Evolutionary conservation across 2,888 invertebrate species (phyloP).

Genomic region (Meiosimyza decipiens): DNA sequence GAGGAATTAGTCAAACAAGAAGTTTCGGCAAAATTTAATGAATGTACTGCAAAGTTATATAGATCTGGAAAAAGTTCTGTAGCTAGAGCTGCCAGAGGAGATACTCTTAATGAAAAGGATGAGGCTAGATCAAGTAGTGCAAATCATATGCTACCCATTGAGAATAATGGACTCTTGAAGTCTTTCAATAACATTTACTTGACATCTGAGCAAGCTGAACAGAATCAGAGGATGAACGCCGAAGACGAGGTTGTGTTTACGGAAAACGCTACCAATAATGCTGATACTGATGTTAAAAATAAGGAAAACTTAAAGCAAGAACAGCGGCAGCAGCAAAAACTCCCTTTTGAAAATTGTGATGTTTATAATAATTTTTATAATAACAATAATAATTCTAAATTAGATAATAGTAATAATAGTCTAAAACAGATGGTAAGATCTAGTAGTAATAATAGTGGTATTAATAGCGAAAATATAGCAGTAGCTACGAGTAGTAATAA

Average conservation of each 20-base stretch:
- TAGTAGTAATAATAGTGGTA: conserved; percentile 37
- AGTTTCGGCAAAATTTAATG: no score
- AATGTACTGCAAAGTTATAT: no score
- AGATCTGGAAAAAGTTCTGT: no score
- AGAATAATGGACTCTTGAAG: conserved; percentile 57
- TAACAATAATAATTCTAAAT: conserved; percentile 49
- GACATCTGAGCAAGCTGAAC: conserved; percentile 42
- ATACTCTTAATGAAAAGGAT: neutral
- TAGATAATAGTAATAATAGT: conserved; percentile 42
- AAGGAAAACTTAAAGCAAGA: conserved; percentile 28
- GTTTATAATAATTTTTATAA: conserved; percentile 51
- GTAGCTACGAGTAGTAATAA: conserved; percentile 28
- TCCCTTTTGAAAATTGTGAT: conserved; percentile 51
- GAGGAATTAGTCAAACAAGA: no score
- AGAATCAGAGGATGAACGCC: conserved; percentile 36
- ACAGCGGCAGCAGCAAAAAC: conserved; percentile 40
- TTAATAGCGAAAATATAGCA: conserved; percentile 40
- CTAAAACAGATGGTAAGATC: conserved; percentile 24
- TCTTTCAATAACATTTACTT: conserved; percentile 59
- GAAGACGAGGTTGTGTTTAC: neutral
- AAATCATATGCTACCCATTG: conserved; percentile 41
- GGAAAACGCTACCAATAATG: conserved; percentile 12
- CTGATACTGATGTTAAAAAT: conserved; percentile 34
- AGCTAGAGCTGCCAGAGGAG: no score
- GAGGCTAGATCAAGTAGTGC: conserved; percentile 3